A percentile compares a stretch with the other conserved stretches of the same genome.
Conservation (phyloP, 2,888 invertebrate species). For the Oligia latruncula region DNA sequence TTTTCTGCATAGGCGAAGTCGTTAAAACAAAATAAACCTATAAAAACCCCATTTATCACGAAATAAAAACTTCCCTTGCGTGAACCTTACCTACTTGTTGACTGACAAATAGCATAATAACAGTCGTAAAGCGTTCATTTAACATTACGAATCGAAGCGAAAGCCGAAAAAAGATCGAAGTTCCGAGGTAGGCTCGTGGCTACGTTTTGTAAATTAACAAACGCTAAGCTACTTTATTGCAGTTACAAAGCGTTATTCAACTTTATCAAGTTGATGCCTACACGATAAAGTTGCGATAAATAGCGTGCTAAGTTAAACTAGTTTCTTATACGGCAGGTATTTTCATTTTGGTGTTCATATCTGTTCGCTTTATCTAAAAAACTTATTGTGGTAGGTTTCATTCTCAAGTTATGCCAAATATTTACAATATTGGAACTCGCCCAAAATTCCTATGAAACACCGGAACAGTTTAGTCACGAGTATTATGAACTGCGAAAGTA, state of each 20-base stretch:
- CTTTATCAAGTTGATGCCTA: conserved; percentile 75
- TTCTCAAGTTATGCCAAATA: conserved; percentile 21
- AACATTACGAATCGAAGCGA: conserved; percentile 59
- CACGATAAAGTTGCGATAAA: conserved; percentile 78
- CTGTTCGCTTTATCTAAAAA: conserved; percentile 39
- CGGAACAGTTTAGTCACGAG: conserved; percentile 27
- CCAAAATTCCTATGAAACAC: conserved; percentile 34
- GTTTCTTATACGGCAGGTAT: conserved; percentile 47
- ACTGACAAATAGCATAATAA: conserved; percentile 57
- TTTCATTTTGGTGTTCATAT: conserved; percentile 36
- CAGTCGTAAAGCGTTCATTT: conserved; percentile 63
- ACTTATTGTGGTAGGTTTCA: conserved; percentile 3
- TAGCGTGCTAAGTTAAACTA: conserved; percentile 71
- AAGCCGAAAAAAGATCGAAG: conserved; percentile 69
- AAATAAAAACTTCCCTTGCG: conserved; percentile 53
- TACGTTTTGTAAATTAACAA: conserved; percentile 77
- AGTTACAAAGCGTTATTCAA: conserved; percentile 79
- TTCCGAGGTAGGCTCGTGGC: conserved; percentile 41
- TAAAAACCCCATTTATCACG: conserved; percentile 47
- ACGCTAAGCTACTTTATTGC: conserved; percentile 67
- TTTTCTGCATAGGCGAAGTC: conserved; percentile 36
- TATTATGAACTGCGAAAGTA: conserved; percentile 14
- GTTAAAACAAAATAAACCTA: conserved; percentile 45
- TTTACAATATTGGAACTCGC: conserved; percentile 33
- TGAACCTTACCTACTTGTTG: conserved; percentile 50